A percentile compares a stretch with the other conserved stretches of the same genome.
These are phyloP conservation scores for Ophion costatus DNA, from an alignment of 2,888 invertebrate genomes.

Conservation along the genomic window DNA sequence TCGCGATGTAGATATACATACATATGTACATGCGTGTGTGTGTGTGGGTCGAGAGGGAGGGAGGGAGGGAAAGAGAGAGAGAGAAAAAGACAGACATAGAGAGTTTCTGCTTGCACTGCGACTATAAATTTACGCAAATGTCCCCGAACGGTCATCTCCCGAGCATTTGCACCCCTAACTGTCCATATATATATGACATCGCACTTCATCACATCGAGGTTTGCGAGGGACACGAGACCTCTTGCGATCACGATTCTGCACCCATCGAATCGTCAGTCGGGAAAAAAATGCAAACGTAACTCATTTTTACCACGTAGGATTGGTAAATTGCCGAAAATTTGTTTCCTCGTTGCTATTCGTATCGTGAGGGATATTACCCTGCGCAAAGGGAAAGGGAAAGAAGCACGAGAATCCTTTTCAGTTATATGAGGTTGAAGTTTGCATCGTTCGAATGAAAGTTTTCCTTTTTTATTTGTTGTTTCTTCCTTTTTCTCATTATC, in stretches of 20 bases:
- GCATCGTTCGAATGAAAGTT: no score
- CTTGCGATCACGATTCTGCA: not conserved
- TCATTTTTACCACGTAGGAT: conserved; percentile 6
- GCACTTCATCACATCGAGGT: conserved; percentile 34
- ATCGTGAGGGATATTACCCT: not conserved
- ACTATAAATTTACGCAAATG: conserved; percentile 65
- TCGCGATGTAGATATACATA: conserved; percentile 29
- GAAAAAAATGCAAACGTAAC: conserved; percentile 4
- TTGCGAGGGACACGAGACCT: conserved; percentile 26
- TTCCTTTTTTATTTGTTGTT: no score
- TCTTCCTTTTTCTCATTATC: no score
- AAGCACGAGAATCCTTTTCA: no score
- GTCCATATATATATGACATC: not conserved
- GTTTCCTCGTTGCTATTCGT: not conserved
- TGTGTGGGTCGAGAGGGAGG: not conserved
- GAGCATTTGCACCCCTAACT: conserved; percentile 11
- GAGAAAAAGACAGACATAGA: conserved; percentile 14
- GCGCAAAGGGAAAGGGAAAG: no score
- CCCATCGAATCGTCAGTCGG: conserved; percentile 9
- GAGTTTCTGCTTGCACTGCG: conserved; percentile 36
- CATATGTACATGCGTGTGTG: not conserved
- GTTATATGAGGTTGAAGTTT: no score
- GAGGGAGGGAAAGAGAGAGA: conserved; percentile 24
- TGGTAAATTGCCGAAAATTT: not conserved
- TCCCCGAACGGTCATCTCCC: conserved; percentile 48